phyloP scores from a whole-genome alignment of 2,888 invertebrate species.

The Limenitis camilla region DNA sequence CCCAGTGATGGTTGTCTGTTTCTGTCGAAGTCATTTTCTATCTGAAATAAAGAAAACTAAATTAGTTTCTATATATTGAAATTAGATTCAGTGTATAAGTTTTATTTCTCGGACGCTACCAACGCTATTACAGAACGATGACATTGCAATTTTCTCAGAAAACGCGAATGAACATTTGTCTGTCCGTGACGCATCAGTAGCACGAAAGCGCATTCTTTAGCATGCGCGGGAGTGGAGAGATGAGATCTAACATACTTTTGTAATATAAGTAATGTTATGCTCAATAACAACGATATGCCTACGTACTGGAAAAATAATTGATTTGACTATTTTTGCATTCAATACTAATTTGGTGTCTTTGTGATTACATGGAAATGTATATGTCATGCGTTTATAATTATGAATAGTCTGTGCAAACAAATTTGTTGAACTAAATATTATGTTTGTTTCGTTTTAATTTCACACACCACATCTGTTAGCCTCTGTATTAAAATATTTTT shows the following conservation, averaged over 20 bases:
- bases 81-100: background rate
- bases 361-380: no score
- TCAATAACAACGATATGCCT: background rate
- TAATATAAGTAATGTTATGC: background rate
- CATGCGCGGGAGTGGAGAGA: constrained; percentile 25
- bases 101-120: no score
- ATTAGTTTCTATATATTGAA: background rate
- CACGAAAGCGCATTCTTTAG: constrained; percentile 45
- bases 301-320: background rate
- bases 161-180: constrained; percentile 21
- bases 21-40: constrained; percentile 69
- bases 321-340: no score
- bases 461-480: no score
- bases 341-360: no score
- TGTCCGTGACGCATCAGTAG: constrained; percentile 38
- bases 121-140: constrained; percentile 20
- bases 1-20: constrained; percentile 57
- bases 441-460: no score
- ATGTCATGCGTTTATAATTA: no score
- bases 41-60: constrained; percentile 46
- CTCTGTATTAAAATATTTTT: no score
- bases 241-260: constrained; percentile 16
- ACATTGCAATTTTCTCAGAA: constrained; percentile 25
- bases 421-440: no score
- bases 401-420: no score